A percentile compares a stretch with the other conserved stretches of the same genome.
phyloP scores from a whole-genome alignment of 2,888 invertebrate species.

The Lycocerus yunnanus region DNA sequence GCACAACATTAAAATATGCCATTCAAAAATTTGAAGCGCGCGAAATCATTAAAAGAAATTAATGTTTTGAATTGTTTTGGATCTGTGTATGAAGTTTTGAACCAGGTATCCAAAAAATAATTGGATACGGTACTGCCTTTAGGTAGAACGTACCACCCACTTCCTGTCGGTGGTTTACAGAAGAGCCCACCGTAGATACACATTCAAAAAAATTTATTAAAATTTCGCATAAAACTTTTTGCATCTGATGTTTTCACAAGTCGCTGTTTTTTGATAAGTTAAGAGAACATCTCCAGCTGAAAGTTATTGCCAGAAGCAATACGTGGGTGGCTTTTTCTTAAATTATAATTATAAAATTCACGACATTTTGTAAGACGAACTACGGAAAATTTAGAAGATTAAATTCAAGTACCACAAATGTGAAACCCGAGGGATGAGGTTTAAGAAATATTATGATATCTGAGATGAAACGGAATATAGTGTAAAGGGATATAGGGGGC shows the following conservation, averaged over 20 bases:
- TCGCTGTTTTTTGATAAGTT: background rate
- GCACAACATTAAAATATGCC: slow-evolving; percentile 23
- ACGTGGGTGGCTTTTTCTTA: background rate
- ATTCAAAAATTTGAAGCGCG: slow-evolving; percentile 12
- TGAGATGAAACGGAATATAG: background rate
- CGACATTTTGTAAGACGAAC: background rate
- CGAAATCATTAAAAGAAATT: background rate
- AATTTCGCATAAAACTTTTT: background rate
- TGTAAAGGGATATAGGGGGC: background rate
- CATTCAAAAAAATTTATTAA: background rate
- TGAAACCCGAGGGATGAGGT: background rate
- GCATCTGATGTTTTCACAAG: background rate
- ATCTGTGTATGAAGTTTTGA: too few species aligned
- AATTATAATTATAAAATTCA: background rate
- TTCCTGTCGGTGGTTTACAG: background rate
- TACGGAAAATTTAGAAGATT: background rate
- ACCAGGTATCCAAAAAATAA: background rate
- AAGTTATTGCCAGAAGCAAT: background rate
- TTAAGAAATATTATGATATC: background rate
- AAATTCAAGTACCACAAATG: background rate
- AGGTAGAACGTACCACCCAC: background rate
- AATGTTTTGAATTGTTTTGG: background rate
- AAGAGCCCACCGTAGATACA: background rate
- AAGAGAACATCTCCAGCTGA: background rate
- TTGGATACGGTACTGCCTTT: background rate